Base-by-base conservation (phyloP, 1,140 invertebrate genomes). In the Temnothorax nylanderi region DNA sequence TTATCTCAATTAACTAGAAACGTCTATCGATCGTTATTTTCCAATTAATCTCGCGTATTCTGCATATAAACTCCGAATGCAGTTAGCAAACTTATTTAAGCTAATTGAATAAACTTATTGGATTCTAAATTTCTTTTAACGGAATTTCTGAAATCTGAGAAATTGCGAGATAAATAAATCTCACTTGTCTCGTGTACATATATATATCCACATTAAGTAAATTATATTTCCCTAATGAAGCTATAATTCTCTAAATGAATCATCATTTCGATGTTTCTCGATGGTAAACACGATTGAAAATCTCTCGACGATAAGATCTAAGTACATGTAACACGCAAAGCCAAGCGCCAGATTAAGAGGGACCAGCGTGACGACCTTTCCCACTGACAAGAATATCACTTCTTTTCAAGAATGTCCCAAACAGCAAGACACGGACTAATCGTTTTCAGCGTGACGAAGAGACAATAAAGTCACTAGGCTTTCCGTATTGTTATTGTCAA, bases 1-100 rank as follows among this genome's bases (percentile, higher is more conserved):
- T 58, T 58, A 58, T 75, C 72, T 75, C 72, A 44, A 44, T 21
- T 75, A 26, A 41, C 7, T 60, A 75, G 13, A 18, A 75, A 41
- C 44, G 56, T 26, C 54, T 8, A 60, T 75, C 21, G n/a, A 16
- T 41, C 11, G 44, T 75, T 75, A 75, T 60, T 60, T 75, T 2
- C 37, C 72, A 26, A 58, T 75, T 58, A 44, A 75, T 41, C 54
- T 75, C 4, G 32, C 8, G 26, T 26, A 75, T 75, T 41, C 11
- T 37, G 49, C 18, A 0, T 75, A 75, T 26, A 18, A 44, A 60
- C 13, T 41, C 7, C n/a, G 16, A 75, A 75, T 18, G 7, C 11
- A 44, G 1, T 37, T 41, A 7, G n/a, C 49, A 26, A 8, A 44
- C n/a, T 75, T 75, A 21, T 56, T 58, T 16, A 11, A 21, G 3